Evolutionary conservation across 2,888 invertebrate species (phyloP).

Genomic region (Drymonia ruficornis): DNA sequence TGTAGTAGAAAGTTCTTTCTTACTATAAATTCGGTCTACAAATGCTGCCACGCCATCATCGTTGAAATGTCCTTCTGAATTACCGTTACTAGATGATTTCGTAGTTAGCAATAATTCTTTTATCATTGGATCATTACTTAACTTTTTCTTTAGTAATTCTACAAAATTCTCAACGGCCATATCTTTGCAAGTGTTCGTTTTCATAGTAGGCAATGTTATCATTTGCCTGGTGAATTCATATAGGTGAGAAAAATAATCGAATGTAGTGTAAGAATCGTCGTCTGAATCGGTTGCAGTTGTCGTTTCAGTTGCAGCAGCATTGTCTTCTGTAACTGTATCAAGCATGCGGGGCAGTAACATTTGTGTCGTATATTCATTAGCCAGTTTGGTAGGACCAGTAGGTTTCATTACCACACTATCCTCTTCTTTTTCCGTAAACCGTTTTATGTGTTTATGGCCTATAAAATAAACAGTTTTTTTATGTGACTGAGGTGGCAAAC

Average conservation of each 20-base stretch:
- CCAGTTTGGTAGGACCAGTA: background rate
- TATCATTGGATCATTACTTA: slow-evolving; percentile 65
- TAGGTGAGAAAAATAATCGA: slow-evolving; percentile 64
- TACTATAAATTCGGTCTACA: slow-evolving; percentile 66
- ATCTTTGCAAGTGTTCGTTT: slow-evolving; percentile 57
- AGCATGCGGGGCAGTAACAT: slow-evolving; percentile 3
- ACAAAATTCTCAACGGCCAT: slow-evolving; percentile 66
- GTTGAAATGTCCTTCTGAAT: slow-evolving; percentile 48
- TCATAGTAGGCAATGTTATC: slow-evolving; percentile 36
- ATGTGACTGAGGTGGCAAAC: too few relatives aligned
- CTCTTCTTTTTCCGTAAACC: slow-evolving; percentile 6
- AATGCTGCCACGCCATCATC: slow-evolving; percentile 69
- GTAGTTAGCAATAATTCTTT: slow-evolving; percentile 59
- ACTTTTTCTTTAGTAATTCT: slow-evolving; percentile 65
- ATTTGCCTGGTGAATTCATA: slow-evolving; percentile 50
- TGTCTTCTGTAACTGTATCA: slow-evolving; percentile 5
- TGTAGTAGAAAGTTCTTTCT: slow-evolving; percentile 55
- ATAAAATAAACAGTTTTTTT: slow-evolving; percentile 6
- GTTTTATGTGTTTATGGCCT: slow-evolving; percentile 7
- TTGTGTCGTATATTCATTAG: slow-evolving; percentile 7
- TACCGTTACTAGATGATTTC: slow-evolving; percentile 37
- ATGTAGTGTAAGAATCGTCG: slow-evolving; percentile 46
- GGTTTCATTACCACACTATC: slow-evolving; percentile 5
- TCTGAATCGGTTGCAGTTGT: slow-evolving; percentile 10
- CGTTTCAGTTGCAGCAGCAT: background rate